phyloP scores from a whole-genome alignment of 2,797 vertebrate genomes.

The Lagodon rhomboides region DNA sequence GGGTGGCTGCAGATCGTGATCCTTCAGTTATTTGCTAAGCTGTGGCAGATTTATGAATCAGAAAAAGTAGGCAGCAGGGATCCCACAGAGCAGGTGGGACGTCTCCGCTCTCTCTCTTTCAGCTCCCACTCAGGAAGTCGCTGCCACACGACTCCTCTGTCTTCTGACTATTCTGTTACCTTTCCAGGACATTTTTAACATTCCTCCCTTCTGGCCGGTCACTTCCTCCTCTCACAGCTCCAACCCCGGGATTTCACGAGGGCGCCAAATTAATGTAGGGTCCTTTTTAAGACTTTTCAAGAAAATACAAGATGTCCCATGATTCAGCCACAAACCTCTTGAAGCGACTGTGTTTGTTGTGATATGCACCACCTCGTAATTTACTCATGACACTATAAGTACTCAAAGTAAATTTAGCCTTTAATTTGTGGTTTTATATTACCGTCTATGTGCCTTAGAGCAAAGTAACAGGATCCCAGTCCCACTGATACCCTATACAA shows the following conservation, averaged over 20 bases:
- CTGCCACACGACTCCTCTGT: constrained; percentile 45
- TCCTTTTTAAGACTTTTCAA: constrained; percentile 2
- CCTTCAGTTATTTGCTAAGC: constrained; percentile 51
- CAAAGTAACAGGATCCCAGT: constrained; percentile 52
- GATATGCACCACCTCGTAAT: not conserved
- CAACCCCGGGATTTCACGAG: constrained; percentile 16
- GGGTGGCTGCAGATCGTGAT: constrained; percentile 60
- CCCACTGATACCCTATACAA: constrained; percentile 40
- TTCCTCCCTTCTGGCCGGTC: constrained; percentile 59
- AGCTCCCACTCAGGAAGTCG: constrained; percentile 61
- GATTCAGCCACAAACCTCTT: constrained; percentile 7
- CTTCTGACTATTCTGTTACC: constrained; percentile 39
- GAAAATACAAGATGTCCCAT: not conserved
- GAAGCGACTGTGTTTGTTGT: constrained; percentile 8
- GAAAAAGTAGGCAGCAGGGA: constrained; percentile 56
- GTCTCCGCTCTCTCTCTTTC: constrained; percentile 29
- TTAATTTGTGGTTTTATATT: constrained; percentile 30
- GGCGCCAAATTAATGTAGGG: constrained; percentile 8
- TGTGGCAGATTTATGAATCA: constrained; percentile 66
- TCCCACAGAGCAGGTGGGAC: constrained; percentile 63
- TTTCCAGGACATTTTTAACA: constrained; percentile 61
- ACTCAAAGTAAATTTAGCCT: constrained; percentile 35
- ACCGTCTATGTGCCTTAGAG: constrained; percentile 3
- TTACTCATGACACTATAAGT: constrained; percentile 40
- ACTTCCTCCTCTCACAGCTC: constrained; percentile 14